Base-by-base conservation (phyloP, 1,140 invertebrate species). In the Chionoecetes opilio region DNA sequence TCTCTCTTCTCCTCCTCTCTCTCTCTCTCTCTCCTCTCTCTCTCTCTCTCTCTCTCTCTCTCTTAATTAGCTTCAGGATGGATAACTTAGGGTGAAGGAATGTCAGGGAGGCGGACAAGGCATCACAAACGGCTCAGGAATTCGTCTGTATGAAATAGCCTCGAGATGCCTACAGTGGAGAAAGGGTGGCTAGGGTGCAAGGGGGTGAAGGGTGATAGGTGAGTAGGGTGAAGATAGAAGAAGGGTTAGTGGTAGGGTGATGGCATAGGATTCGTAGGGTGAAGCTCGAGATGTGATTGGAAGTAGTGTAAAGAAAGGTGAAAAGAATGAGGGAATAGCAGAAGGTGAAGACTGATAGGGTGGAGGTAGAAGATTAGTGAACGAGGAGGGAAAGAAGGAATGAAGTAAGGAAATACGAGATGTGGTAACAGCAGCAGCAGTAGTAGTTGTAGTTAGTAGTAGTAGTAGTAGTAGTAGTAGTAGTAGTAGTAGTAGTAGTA, bases 21-120 rank as follows among this genome's bases (percentile, higher is more conserved):
- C 63, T 1, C 63, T 11, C 63, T 75, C 63, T 75, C 63, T 75
- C 63, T 75, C 63, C 63, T 75, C 63, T 75, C 63, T 75, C 63
- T 75, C 63, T 75, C 63, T 35, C 85, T 87, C 63, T 75, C 63
- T 75, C 63, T 75, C 63, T 75, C 63, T 75, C 63, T 2, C 63
- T 1, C 63, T 11, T 75, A 75, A 75, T 75, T 75, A 75, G 63
- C 8, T 5, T 75, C 63, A 6, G n/a, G 63, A n/a, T 5, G 21
- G 63, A 21, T 75, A 75, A 21, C 63, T 75, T n/a, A n/a, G 21
- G n/a, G 21, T 26, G 21, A n/a, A 75, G 63, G 63, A 75, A 75
- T 75, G 63, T 21, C n/a, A 75, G 63, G 1, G 26, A 75, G 63
- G 21, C 63, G 6, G 63, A 75, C 63, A n/a, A 75, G n/a, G 21